Percentiles rank a stretch among this genome's conserved stretches.
These are phyloP conservation scores for Holothuria leucospilota DNA, from an alignment of 53 echinoderm and acorn worm species.

Conservation along the genomic window DNA sequence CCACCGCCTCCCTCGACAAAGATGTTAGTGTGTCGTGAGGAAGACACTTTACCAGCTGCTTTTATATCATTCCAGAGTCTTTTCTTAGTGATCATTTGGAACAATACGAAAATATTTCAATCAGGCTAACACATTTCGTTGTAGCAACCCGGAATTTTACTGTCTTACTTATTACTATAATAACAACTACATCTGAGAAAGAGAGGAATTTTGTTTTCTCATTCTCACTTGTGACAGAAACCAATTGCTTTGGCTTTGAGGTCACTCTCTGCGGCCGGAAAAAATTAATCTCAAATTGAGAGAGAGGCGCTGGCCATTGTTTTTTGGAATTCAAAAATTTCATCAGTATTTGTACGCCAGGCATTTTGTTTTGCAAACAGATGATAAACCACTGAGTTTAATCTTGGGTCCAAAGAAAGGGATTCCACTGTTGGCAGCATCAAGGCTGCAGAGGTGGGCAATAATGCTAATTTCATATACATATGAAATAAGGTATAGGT, in stretches of 20 bases:
- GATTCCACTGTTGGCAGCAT: constrained; percentile 1
- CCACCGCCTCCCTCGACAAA: too few species aligned
- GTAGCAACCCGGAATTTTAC: too few species aligned
- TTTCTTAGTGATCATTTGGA: too few species aligned
- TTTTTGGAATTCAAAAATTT: neutral
- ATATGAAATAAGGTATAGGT: neutral
- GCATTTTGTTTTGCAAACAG: neutral
- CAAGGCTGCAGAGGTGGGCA: neutral
- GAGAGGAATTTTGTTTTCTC: too few species aligned
- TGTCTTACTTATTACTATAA: too few species aligned
- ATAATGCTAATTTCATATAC: neutral
- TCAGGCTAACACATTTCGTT: too few species aligned
- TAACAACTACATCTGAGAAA: too few species aligned
- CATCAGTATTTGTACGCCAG: neutral
- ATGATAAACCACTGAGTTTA: neutral
- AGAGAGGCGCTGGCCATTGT: constrained; percentile 18
- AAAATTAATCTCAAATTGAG: constrained; percentile 37
- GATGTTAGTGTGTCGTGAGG: too few species aligned
- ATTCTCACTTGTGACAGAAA: too few species aligned
- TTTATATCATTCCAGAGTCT: too few species aligned
- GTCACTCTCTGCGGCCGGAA: neutral
- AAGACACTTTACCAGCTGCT: too few species aligned
- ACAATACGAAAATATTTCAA: too few species aligned
- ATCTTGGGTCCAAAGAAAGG: constrained; percentile 10
- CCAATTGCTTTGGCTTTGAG: constrained; percentile 15